These are phyloP conservation scores for Oligia strigilis DNA, from an alignment of 2,888 invertebrate genomes.

Conservation along the genomic window DNA sequence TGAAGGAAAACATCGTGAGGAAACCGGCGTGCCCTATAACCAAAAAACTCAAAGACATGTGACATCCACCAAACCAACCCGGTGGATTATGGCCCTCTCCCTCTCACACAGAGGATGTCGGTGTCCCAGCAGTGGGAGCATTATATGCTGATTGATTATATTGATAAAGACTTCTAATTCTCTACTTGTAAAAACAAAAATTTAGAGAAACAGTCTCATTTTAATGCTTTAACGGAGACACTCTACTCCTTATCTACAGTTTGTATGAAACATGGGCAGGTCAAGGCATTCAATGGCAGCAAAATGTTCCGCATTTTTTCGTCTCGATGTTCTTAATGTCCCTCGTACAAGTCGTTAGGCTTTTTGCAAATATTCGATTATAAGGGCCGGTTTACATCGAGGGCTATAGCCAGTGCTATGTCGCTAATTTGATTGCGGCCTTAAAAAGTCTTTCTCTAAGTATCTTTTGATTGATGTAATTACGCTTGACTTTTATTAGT, in stretches of 20 bases:
- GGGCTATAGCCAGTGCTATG: slow-evolving; percentile 20
- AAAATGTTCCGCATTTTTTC: slow-evolving; percentile 69
- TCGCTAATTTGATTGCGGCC: slow-evolving; percentile 52
- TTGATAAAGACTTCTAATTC: no score
- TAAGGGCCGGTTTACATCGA: slow-evolving; percentile 22
- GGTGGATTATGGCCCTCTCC: no score
- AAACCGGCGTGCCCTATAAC: no score
- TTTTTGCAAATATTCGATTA: slow-evolving; percentile 65
- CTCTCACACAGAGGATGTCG: no score
- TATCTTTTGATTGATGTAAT: slow-evolving; percentile 51
- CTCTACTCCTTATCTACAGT: slow-evolving; percentile 69
- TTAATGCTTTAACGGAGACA: slow-evolving; percentile 32
- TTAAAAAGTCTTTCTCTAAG: slow-evolving; percentile 32
- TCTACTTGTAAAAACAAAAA: not conserved
- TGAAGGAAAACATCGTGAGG: no score
- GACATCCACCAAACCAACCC: no score
- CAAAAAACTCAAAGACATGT: no score
- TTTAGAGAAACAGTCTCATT: not conserved
- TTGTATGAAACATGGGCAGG: slow-evolving; percentile 73
- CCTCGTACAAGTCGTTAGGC: slow-evolving; percentile 64
- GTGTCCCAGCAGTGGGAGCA: no score
- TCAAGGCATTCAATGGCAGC: slow-evolving; percentile 74
- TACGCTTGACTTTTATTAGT: slow-evolving; percentile 51
- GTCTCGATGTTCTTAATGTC: slow-evolving; percentile 73
- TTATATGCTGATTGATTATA: no score